Percentiles rank a stretch among this genome's conserved stretches.
phyloP scores from a whole-genome alignment of 2,113 vertebrate species.

The Oceanites oceanicus region DNA sequence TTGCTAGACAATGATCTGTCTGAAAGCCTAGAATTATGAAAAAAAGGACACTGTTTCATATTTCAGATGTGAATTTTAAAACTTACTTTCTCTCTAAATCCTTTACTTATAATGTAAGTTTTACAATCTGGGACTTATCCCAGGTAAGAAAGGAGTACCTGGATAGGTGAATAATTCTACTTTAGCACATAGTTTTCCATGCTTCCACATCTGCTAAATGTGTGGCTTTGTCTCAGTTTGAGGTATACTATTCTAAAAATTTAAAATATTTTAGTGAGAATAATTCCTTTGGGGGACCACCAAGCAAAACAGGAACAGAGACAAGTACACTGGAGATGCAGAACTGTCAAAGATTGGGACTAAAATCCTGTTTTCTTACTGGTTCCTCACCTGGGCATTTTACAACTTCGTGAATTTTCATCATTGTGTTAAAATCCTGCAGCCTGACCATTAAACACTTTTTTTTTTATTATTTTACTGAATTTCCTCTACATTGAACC shows the following conservation, averaged over 20 bases:
- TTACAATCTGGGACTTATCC: background rate
- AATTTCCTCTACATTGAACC: background rate
- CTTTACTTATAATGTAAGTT: background rate
- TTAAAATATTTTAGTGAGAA: background rate
- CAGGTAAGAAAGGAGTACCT: background rate
- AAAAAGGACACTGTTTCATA: background rate
- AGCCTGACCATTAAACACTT: background rate
- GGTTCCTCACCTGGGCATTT: background rate
- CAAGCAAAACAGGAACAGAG: background rate
- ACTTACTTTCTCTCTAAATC: background rate
- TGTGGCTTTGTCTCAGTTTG: background rate
- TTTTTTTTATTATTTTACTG: background rate
- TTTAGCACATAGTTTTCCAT: background rate
- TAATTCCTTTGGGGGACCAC: background rate
- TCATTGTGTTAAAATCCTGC: background rate
- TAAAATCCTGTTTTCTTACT: background rate
- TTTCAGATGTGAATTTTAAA: background rate
- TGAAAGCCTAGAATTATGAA: background rate
- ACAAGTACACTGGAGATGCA: background rate
- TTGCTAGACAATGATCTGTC: background rate
- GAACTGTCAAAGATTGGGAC: background rate
- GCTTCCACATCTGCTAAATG: background rate
- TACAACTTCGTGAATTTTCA: background rate
- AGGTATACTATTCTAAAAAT: background rate
- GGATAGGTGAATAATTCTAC: background rate